A percentile compares a stretch with the other conserved stretches of the same genome.
Evolutionary conservation across 2,888 invertebrate species (phyloP).

Genomic region (Caenorhabditis uteleia): DNA sequence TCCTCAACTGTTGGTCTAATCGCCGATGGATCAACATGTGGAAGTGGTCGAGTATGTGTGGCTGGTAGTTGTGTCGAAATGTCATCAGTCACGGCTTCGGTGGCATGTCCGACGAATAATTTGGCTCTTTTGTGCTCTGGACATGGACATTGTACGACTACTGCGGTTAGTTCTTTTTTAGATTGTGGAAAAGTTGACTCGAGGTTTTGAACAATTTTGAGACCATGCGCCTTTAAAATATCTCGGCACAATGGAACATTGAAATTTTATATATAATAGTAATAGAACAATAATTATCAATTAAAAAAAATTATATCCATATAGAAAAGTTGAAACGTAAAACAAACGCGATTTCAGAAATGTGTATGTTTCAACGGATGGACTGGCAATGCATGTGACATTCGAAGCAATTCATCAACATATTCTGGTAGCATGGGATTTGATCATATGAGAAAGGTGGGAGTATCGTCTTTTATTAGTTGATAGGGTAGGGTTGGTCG

Average conservation of each 20-base stretch:
- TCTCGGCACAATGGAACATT: no score
- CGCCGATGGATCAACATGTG: slow-evolving; percentile 60
- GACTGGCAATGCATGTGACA: slow-evolving; percentile 70
- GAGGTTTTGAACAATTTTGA: not conserved
- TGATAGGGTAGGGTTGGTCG: no score
- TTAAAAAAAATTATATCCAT: no score
- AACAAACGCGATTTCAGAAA: no score
- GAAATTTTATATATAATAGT: no score
- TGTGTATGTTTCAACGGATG: slow-evolving; percentile 86
- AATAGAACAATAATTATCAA: no score
- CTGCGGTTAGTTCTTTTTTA: slow-evolving; percentile 15
- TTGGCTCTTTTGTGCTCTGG: slow-evolving; percentile 89
- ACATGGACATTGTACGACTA: slow-evolving; percentile 78
- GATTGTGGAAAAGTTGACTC: not conserved
- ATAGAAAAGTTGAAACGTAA: no score
- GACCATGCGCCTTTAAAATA: no score
- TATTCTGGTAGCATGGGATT: slow-evolving; percentile 24
- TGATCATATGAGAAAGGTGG: not conserved
- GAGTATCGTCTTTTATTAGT: no score
- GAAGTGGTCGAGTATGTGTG: slow-evolving; percentile 53
- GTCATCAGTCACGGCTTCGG: slow-evolving; percentile 53
- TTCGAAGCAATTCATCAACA: slow-evolving; percentile 38
- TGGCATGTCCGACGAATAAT: slow-evolving; percentile 83
- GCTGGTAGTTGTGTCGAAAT: slow-evolving; percentile 54
- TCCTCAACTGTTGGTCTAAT: slow-evolving; percentile 49